Base-by-base conservation (phyloP, 2,797 vertebrate species). In the Masticophis lateralis region DNA sequence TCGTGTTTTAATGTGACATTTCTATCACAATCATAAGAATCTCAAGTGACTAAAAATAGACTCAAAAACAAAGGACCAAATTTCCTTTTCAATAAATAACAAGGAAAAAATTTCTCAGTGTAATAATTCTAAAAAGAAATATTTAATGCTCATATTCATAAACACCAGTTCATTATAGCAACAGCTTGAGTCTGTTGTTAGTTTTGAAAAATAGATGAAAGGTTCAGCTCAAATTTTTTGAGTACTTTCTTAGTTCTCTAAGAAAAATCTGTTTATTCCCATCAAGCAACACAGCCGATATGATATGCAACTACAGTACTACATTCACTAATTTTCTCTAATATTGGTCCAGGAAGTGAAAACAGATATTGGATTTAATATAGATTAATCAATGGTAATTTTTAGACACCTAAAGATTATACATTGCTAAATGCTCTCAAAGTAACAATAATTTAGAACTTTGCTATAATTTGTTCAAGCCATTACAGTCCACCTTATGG, bases 151-250 rank as follows among this genome's bases (percentile, higher is more conserved):
- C 90, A 90, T 93, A 95, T 94, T 94, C 92, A 96, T 93, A 96
- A 63, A 94, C 86, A 96, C 94, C 94, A 96, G 97, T 97, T 96
- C 96, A 96, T 96, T 96, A 79, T 90, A 96, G 57, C 87, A 94
- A 95, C 91, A 94, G n/a, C 32, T 51, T 86, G 59, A 59, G 18
- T 86, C 22, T 89, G 51, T 5, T 83, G 87, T 16, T 91, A 57
- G 91, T 91, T 86, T 37, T 57, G 32, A 43, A 43, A 91, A 63
- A 27, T 63, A 89, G n/a, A 37, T 79, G 20, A 79, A 79, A 79
- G 8, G 8, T 43, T 79, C 32, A 56, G 16, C 16, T 56, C 87
- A 59, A 32, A 59, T 88, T 88, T 32, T 88, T n/a, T 20, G 25
- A 61, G 6, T 86, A 9, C 8, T 91, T 28, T 61, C 28, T 9